Evolutionary conservation across 2,888 invertebrate genomes (phyloP), one percentile per base, ranked within the genome.

Genomic region (Tiliacea citrago): DNA sequence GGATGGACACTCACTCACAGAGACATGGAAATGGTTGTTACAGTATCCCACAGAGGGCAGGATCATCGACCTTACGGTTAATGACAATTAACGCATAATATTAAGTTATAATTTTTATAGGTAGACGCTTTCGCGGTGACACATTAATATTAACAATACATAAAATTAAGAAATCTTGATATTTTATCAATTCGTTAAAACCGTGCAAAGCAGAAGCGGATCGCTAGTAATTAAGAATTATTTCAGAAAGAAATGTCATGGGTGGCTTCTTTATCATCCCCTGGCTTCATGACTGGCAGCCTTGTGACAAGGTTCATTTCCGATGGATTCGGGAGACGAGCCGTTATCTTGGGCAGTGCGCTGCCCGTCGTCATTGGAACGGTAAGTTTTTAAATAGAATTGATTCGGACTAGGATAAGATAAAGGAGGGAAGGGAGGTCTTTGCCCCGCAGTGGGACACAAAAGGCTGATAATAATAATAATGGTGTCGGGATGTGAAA

Each of bases 231-330:
- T 18, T 24, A 8, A 13, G 13, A 63, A 47, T 47, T 13, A 21
- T 66, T 66, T n/a, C n/a, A 95, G 95, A 9, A 73, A 35, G 18
- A 76, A 47, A 79, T 76, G 35, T 75, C 72, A 21, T 95, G 94
- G 93, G 88, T 95, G 90, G 75, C 93, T 10, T 88, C 93, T 0
- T 74, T 94, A 68, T 85, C 90, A 0, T 87, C 94, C 0, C 91
- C 92, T 2, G 95, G 95, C 0, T 94, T 92, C 78, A 91, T 94
- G 82, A 66, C 83, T 0, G 95, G 95, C 12, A 95, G 95, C 71
- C 62, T 95, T 13, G 79, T 85, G 0, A 91, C 93, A 3, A 88
- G 93, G 21, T 92, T 91, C 75, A 75, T 92, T 0, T 88, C 93
- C 0, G 95, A 95, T 79, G 82, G 81, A 7, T 84, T 93, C 13